phyloP scores from a whole-genome alignment of 2,113 vertebrate species.

The Eptesicus fuscus region DNA sequence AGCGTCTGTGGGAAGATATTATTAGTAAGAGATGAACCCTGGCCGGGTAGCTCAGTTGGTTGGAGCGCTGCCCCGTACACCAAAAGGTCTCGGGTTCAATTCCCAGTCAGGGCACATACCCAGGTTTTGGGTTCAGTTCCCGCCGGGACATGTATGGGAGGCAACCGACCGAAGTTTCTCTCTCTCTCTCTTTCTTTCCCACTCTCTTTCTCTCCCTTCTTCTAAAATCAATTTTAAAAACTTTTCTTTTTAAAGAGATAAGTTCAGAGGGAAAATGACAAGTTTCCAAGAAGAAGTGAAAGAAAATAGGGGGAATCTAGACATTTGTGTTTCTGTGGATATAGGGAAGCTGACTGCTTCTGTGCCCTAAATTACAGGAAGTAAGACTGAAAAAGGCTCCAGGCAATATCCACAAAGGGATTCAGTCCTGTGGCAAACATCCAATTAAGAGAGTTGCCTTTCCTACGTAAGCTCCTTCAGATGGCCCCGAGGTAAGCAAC shows the following conservation, averaged over 20 bases:
- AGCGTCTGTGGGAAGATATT: not conserved
- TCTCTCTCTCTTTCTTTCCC: not conserved
- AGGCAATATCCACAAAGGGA: not conserved
- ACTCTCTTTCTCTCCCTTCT: not conserved
- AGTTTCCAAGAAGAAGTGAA: not conserved
- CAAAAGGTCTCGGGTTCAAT: not conserved
- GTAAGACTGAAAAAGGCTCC: not conserved
- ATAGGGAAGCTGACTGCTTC: not conserved
- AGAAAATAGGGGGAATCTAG: not conserved
- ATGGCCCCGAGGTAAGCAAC: not conserved
- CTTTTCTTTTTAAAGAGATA: not conserved
- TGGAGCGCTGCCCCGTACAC: accelerated
- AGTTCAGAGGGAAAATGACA: not conserved
- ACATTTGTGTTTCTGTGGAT: not conserved
- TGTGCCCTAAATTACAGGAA: not conserved
- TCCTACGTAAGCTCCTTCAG: not conserved
- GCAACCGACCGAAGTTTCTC: not conserved
- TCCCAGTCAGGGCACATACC: not conserved
- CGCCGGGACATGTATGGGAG: too few relatives aligned
- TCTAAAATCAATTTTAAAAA: not conserved
- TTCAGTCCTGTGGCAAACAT: not conserved
- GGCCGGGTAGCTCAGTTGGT: not conserved
- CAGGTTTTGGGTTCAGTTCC: not conserved
- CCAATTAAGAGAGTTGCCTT: not conserved
- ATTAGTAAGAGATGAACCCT: not conserved